These are phyloP conservation scores for Mandrillus leucophaeus DNA, from an alignment of 2,113 vertebrate genomes.

Conservation along the genomic window DNA sequence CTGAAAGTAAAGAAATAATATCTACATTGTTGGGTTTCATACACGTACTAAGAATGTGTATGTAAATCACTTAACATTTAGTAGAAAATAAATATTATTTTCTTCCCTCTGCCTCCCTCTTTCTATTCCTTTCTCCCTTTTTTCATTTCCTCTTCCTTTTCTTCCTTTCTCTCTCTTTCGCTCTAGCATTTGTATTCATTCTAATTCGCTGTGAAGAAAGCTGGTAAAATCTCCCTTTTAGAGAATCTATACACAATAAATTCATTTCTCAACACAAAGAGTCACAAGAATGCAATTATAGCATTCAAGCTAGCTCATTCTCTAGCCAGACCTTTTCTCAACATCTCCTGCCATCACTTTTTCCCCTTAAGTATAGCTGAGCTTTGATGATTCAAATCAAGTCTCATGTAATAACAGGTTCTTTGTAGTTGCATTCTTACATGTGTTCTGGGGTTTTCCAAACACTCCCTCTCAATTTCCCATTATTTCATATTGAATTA, in stretches of 20 bases:
- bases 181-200: neutral
- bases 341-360: neutral
- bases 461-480: neutral
- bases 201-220: neutral
- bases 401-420: conserved; percentile 50
- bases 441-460: conserved; percentile 32
- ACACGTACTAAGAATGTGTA: neutral
- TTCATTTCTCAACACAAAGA: conserved; percentile 19
- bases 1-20: neutral
- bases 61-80: neutral
- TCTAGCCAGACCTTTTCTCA: neutral
- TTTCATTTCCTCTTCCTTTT: neutral
- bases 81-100: conserved; percentile 11
- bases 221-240: neutral
- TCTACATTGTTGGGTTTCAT: neutral
- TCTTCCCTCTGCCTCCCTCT: neutral
- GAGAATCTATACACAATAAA: neutral
- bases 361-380: neutral
- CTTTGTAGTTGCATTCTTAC: neutral
- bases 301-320: neutral
- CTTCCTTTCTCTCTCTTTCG: neutral
- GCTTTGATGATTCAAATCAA: conserved; percentile 61
- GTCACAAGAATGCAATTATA: neutral
- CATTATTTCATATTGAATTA: conserved; percentile 34
- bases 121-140: neutral